Percentiles rank a stretch among this genome's conserved stretches.
Conservation (phyloP, 2,113 vertebrate genomes). For the Planiliza haematocheilus region DNA sequence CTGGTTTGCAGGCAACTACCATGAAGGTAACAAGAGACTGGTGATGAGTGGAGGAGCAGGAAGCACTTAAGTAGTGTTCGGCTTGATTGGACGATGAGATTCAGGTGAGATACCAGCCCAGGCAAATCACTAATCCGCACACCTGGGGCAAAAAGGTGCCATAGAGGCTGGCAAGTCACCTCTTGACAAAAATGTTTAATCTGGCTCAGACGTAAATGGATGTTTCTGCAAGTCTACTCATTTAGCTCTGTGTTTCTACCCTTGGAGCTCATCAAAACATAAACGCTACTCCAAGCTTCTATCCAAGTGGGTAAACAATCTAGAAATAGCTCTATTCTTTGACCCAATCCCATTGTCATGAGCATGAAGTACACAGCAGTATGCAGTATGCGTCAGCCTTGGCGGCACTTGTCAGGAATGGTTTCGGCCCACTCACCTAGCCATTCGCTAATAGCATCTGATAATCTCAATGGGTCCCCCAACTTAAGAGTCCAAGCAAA, state of each 20-base stretch:
- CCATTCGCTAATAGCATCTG: constrained; percentile 49
- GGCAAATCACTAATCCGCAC: no score
- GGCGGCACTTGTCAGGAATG: constrained; percentile 45
- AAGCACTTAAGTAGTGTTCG: no score
- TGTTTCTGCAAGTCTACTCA: not conserved
- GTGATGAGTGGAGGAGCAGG: no score
- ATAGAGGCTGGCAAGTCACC: no score
- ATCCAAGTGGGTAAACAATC: not conserved
- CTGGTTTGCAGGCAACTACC: no score
- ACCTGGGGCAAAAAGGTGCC: no score
- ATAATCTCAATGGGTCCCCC: constrained; percentile 67
- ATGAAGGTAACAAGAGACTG: no score
- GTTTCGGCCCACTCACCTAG: constrained; percentile 45
- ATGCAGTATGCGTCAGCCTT: constrained; percentile 27
- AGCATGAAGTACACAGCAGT: constrained; percentile 29
- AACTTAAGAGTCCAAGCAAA: constrained; percentile 65
- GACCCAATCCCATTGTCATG: not conserved
- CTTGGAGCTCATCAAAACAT: not conserved
- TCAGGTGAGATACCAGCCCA: no score
- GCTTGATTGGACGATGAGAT: no score
- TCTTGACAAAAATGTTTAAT: not conserved
- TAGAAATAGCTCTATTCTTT: constrained; percentile 33
- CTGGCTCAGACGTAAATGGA: no score
- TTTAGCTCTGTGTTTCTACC: not conserved
- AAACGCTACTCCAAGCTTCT: not conserved